Conservation (phyloP, 2,113 vertebrate species). For the Embiotoca jacksoni region DNA sequence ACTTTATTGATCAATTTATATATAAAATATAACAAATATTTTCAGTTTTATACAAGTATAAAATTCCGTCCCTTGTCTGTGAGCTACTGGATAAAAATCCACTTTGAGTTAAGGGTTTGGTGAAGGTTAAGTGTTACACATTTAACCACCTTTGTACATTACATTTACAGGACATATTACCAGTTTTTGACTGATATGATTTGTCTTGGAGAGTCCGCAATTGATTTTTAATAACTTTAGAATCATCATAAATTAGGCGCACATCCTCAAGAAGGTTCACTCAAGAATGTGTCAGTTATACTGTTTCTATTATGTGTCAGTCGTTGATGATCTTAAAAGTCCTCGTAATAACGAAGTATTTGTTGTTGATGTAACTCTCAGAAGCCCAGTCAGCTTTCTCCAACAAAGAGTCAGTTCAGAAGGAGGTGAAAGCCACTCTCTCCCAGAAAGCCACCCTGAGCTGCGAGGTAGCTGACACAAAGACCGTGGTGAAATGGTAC, state of each 20-base stretch:
- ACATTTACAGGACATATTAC: too few relatives aligned
- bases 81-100: too few relatives aligned
- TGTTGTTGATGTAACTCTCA: conserved; percentile 18
- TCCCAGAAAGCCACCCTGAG: conserved; percentile 80
- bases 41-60: background rate
- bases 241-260: too few relatives aligned
- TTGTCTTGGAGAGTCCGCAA: too few relatives aligned
- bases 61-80: too few relatives aligned
- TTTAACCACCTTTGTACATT: too few relatives aligned
- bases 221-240: too few relatives aligned
- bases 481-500: conserved; percentile 87
- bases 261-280: background rate
- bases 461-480: conserved; percentile 83
- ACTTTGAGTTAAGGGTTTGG: too few relatives aligned
- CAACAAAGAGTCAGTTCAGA: conserved; percentile 84
- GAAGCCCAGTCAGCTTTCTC: conserved; percentile 71
- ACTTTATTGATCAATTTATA: background rate
- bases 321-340: background rate
- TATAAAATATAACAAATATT: background rate
- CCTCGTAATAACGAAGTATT: conserved; percentile 3
- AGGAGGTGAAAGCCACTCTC: conserved; percentile 78
- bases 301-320: background rate
- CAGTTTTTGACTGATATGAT: too few relatives aligned
- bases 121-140: too few relatives aligned
- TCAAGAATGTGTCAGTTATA: background rate